Evolutionary conservation across 2,797 vertebrate genomes (phyloP), one percentile per base, ranked within the genome.

Genomic region (Crenichthys baileyi): DNA sequence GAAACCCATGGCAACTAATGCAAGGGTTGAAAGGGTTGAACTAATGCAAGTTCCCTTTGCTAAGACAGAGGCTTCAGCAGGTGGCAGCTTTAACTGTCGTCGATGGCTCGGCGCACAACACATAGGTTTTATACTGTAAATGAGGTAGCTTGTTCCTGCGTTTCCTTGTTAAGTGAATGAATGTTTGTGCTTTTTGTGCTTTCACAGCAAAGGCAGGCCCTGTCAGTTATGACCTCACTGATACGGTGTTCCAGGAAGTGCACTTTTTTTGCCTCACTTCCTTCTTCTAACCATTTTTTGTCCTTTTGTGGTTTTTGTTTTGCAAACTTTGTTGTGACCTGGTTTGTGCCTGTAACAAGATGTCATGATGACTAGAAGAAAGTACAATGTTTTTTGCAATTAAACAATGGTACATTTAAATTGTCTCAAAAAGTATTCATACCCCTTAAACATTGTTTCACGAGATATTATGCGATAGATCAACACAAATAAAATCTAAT

Each of bases 1-100:
- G 93, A 94, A 95, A 94, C 85, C 94, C 91, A 95, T 96, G 94
- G 95, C 92, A 95, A 95, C 94, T 92, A 95, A 94, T 93, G 91
- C 88, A 93, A 89, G 82, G 91, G 85, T 91, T 91, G 86, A 92
- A 92, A 89, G 82, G 91, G 85, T 91, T 91, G 86, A 92, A 92
- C 36, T 36, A 36, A 36, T 36, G 81, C 82, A 89, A 83, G 91
- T 91, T 92, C 90, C 50, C 87, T 87, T 84, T 86, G 79, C 77
- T 75, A 77, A 85, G 70, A 85, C 88, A 80, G 78, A 85, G 79
- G 83, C 81, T 90, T 86, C 89, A 83, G 85, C 90, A 84, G 86
- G 89, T 92, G 84, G 86, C 73, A 36, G 76, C 53, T 84, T 22
- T 26, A 53, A 76, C 77, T 55, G 68, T 79, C 78, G 24, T 63